Conservation (phyloP, 2,113 vertebrate genomes). For the Vulpes ferrilata region DNA sequence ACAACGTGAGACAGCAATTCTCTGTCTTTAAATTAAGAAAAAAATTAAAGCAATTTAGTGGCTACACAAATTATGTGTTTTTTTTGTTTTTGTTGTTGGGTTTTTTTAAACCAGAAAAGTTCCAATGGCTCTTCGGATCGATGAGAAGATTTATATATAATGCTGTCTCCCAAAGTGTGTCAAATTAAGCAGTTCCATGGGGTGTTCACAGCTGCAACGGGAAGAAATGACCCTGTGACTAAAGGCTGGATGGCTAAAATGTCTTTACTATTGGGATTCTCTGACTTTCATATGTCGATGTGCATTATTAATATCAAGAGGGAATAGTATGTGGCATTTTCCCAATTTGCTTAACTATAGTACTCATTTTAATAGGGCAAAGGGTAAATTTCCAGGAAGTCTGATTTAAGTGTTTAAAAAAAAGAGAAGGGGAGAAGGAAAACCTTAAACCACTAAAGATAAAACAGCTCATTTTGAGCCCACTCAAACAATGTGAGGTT, state of each 20-base stretch:
- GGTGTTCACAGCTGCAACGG: not conserved
- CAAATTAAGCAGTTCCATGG: not conserved
- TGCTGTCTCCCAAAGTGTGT: not conserved
- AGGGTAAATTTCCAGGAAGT: not conserved
- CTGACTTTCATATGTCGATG: not conserved
- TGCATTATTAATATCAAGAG: not conserved
- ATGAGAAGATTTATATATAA: conserved; percentile 19
- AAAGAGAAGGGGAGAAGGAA: not conserved
- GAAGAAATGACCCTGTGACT: not conserved
- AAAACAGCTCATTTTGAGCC: not conserved
- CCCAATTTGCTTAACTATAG: not conserved
- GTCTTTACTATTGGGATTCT: not conserved
- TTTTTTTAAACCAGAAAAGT: conserved; percentile 10
- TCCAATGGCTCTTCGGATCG: not conserved
- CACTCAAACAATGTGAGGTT: not conserved
- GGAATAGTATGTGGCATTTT: not conserved
- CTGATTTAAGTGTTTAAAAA: not conserved
- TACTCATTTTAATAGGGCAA: not conserved
- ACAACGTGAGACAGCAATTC: not conserved
- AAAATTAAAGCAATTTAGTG: not conserved
- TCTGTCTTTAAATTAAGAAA: conserved; percentile 1
- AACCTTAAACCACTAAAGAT: not conserved
- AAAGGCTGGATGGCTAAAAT: not conserved
- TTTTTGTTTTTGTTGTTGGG: not conserved
- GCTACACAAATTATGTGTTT: not conserved